Evolutionary conservation across 2,888 invertebrate species (phyloP), one percentile per base, ranked within the genome.

Genomic region (Pasiphila rectangulata): DNA sequence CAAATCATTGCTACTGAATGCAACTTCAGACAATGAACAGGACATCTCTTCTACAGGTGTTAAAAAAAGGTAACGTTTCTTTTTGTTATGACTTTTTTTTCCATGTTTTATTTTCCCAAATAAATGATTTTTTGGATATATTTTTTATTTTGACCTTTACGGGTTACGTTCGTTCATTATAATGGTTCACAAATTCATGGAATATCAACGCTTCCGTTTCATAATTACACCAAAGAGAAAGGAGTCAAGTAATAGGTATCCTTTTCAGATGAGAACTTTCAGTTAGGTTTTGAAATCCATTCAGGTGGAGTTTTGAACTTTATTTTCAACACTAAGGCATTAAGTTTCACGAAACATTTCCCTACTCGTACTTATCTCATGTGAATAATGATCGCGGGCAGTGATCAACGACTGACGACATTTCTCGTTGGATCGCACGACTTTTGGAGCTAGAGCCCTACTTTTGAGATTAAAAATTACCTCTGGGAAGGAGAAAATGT

Each of bases 391-490:
- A 65, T 66, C 64, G 57, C 57, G 65, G 67, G 67, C 70, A 53
- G 69, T 75, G 80, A 79, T 78, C 71, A 79, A 79, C 74, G 76
- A 75, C 73, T 69, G 74, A 67, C 71, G 75, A 75, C 79, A 70
- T 75, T 77, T 79, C 67, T 65, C 60, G 51, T 49, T 62, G 63
- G 57, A 64, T 64, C 60, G 46, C 52, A 52, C 48, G 59, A 60
- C 56, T 51, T 50, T 46, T 35, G 43, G 37, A 25, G 35, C 39
- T 46, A 36, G 23, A 44, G 39, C 40, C 41, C 27, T 41, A 29
- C 55, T 59, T 47, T 51, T 37, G 55, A 64, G 60, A 61, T 64
- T 64, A 63, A 58, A 49, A 57, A 56, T 60, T 59, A 40, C 40
- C 41, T 16, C 10, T 9, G 10, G 32, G 17, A 30, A 30, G 30